These are phyloP conservation scores for Latheticus oryzae DNA, from an alignment of 2,888 invertebrate species.

Conservation along the genomic window DNA sequence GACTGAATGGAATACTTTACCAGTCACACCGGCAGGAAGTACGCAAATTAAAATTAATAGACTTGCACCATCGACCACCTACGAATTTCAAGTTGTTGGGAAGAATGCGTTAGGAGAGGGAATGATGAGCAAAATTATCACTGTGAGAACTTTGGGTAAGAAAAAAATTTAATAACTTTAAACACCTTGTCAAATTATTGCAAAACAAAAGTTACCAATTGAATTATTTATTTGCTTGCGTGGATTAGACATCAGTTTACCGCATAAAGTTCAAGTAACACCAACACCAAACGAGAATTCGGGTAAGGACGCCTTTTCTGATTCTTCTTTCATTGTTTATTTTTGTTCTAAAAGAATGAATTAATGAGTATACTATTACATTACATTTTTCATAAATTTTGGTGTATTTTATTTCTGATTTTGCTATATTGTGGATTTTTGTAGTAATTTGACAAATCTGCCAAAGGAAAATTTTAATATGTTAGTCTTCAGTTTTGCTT, in stretches of 20 bases:
- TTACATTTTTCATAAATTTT: too few species aligned
- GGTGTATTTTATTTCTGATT: too few species aligned
- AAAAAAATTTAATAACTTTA: not conserved
- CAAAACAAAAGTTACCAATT: not conserved
- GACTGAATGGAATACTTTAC: conserved; percentile 92
- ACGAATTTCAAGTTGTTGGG: conserved; percentile 96
- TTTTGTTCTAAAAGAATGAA: not conserved
- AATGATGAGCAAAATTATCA: conserved; percentile 94
- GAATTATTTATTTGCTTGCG: conserved; percentile 16
- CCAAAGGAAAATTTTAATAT: conserved; percentile 1
- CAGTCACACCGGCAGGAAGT: conserved; percentile 91
- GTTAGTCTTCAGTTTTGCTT: conserved; percentile 63
- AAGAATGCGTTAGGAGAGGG: conserved; percentile 95
- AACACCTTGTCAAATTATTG: not conserved
- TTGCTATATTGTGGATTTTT: too few species aligned
- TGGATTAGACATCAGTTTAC: conserved; percentile 67
- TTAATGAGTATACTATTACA: not conserved
- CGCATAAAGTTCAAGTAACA: conserved; percentile 72
- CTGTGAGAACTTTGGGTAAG: conserved; percentile 89
- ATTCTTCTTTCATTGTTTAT: not conserved
- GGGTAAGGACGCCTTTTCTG: conserved; percentile 69
- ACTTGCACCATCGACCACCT: conserved; percentile 88
- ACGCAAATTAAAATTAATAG: conserved; percentile 92
- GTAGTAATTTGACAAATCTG: not conserved
- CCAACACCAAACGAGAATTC: conserved; percentile 75